Conservation (phyloP, 2,113 vertebrate species). For the Hippopotamus amphibius region DNA sequence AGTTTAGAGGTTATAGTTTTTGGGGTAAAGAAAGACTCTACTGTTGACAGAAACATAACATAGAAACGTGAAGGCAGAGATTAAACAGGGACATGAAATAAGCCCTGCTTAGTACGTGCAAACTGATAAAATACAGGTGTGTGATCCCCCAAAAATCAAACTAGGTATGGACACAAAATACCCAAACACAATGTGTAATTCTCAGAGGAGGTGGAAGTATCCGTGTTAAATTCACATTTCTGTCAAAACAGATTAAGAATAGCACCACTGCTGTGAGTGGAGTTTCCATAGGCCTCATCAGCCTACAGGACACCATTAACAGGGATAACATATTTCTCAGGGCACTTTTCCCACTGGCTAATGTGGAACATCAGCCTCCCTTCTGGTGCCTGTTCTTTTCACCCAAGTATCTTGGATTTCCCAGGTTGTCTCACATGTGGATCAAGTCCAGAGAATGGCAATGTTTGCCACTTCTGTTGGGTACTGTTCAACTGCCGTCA, state of each 20-base stretch:
- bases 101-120: not conserved
- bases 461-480: not conserved
- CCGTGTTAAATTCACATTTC: conserved; percentile 20
- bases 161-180: not conserved
- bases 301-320: not conserved
- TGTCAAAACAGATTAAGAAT: conserved; percentile 55
- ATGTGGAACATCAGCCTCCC: not conserved
- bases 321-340: not conserved
- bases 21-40: not conserved
- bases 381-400: not conserved
- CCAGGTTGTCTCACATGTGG: no score
- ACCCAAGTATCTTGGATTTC: not conserved
- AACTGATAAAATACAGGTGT: conserved; percentile 64
- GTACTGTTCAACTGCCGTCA: not conserved
- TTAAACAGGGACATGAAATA: conserved; percentile 22
- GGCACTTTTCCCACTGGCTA: not conserved
- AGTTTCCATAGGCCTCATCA: not conserved
- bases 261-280: not conserved
- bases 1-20: not conserved
- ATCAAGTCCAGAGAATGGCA: not conserved
- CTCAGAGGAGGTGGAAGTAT: not conserved
- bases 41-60: conserved; percentile 41
- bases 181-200: not conserved
- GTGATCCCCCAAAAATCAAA: not conserved
- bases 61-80: conserved; percentile 37